These are phyloP conservation scores for Tanaodytes sp. DNA, from an alignment of 2,888 invertebrate genomes.

Conservation along the genomic window DNA sequence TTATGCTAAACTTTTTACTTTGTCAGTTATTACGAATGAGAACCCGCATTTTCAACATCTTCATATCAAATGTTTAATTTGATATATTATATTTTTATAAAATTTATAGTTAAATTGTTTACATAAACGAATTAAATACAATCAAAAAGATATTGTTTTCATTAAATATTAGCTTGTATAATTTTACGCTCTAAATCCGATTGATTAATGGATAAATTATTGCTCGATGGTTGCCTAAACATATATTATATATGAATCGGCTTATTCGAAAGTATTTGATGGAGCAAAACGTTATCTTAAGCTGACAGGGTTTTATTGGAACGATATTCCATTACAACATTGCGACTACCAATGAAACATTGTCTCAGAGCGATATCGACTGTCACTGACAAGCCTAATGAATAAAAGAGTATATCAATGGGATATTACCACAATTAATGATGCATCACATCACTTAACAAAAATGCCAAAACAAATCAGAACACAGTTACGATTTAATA, in stretches of 20 bases:
- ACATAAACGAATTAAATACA: too few species aligned
- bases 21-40: too few species aligned
- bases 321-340: constrained; percentile 38
- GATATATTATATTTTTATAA: too few species aligned
- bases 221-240: constrained; percentile 9
- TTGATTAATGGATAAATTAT: not conserved
- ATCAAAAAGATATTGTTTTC: too few species aligned
- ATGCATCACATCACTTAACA: constrained; percentile 30
- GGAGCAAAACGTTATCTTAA: constrained; percentile 23
- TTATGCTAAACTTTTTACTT: too few species aligned
- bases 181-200: too few species aligned
- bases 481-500: constrained; percentile 11
- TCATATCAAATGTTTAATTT: too few species aligned
- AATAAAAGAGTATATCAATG: constrained; percentile 34
- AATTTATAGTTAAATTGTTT: too few species aligned
- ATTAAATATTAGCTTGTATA: too few species aligned
- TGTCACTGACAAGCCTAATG: constrained; percentile 29
- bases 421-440: constrained; percentile 39
- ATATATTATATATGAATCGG: too few species aligned
- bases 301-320: constrained; percentile 28
- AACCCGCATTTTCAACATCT: too few species aligned
- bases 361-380: constrained; percentile 10
- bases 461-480: constrained; percentile 10
- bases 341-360: constrained; percentile 33
- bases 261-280: constrained; percentile 22